Base-by-base conservation (phyloP, 2,113 vertebrate genomes). In the Nibea albiflora region DNA sequence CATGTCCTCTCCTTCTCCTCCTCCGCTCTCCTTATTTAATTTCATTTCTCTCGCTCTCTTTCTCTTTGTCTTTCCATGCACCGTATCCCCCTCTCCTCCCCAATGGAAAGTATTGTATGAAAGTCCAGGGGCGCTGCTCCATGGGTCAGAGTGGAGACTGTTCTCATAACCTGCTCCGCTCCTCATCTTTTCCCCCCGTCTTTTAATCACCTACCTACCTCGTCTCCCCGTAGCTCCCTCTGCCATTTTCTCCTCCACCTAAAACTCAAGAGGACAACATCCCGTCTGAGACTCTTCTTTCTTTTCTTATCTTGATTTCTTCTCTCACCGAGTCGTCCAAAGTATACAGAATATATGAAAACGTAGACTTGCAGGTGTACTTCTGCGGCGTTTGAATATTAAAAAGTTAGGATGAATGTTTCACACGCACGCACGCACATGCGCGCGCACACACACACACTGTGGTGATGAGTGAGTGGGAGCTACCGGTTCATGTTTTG, bases 401-500 rank as follows among this genome's bases (percentile, higher is more conserved):
- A 64, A 52, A 67, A 77, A 62, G 35, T 46, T 28, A 61, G 20
- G 11, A 47, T 35, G 19, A 62, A 57, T 49, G 14, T 50, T 58
- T 31, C 63, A 73, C 15, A 53, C 57, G 67, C 66, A 84, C 73
- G 77, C 64, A 66, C 20, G 64, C 73, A 35, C 49, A 58, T 52
- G 71, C 49, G 28, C 62, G 63, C 83, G 57, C 46, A 72, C 66
- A 84, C 73, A 79, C 64, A 69, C 20, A 68, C 64, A 80, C 44
- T 68, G 63, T 17, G 10, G 85, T 88, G 85, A 84, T 86, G 90
- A 93, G 90, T 91, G 92, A 94, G 93, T 92, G 92, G 93, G 93
- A 94, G 92, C 93, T 93, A 93, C 93, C 89, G 92, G 90, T 93
- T 93, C 93, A 93, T 94, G 93, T 94, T 94, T 90, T 90, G 90